Base-by-base conservation (phyloP, 2,797 vertebrate genomes). In the Gymnocypris eckloni region DNA sequence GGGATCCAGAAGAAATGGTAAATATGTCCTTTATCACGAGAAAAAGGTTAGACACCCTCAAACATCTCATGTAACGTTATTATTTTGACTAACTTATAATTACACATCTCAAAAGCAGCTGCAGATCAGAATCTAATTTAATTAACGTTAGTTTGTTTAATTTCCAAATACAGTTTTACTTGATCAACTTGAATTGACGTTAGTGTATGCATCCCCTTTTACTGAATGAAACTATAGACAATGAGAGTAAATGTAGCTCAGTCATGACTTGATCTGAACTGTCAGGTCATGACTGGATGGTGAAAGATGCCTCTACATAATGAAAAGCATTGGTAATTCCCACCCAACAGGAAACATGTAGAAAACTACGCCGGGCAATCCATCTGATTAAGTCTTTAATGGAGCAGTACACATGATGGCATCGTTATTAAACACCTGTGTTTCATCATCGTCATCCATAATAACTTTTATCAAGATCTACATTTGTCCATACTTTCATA, bases 311-410 rank as follows among this genome's bases (percentile, higher is more conserved):
- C n/a, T 28, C 13, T 28, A 5, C 12, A 71, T 45, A 13, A 15
- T 45, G 22, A 15, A 45, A 45, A 50, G 18, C 1, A 76, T 33
- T 33, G 28, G 2, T 52, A 28, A 75, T 75, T 50, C 2, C 15
- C 3, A 56, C 4, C 3, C 2, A 77, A 15, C 1, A 16, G 4
- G 39, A 61, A 78, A 41, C 48, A 16, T 56, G 6, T 16, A 16
- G 41, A 79, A 43, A 61, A n/a, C 0, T 12, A 50, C 1, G 18
- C 50, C 2, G 8, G 77, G 11, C 15, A 45, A 25, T 45, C 20
- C 22, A 45, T 79, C 43, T 79, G 2, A 37, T 67, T 4, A 43
- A 64, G 75, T 79, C n/a, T 79, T 79, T 79, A 79, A 79, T 79
- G 77, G 15, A 0, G 77, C 39, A 64, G 39, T 45, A 45, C 54